Conservation (phyloP, 2,888 invertebrate genomes). For the Acanthococcus lagerstroemiae region DNA sequence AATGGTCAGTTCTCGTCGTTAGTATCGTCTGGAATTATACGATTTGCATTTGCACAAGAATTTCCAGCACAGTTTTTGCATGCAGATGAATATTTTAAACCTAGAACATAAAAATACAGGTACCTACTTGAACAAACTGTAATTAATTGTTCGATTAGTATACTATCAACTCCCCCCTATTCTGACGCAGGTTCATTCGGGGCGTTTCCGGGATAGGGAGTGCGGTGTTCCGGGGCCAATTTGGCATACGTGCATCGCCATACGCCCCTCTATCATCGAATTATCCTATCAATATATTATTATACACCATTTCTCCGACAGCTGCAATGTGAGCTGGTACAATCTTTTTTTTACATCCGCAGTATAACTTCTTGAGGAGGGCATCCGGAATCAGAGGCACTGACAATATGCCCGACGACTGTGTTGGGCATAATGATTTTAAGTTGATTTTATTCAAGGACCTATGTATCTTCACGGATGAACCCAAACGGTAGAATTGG, state of each 20-base stretch:
- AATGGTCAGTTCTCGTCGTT: no score
- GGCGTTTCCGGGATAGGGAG: no score
- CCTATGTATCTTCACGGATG: neutral
- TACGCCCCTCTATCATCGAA: no score
- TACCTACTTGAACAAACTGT: neutral
- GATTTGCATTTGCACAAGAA: neutral
- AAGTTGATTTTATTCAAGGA: neutral
- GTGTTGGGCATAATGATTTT: neutral
- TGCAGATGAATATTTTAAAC: neutral
- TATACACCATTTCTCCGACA: constrained; percentile 1
- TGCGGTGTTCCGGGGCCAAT: no score
- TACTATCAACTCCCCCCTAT: no score
- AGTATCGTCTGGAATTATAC: neutral
- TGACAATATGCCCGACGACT: neutral
- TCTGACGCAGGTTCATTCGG: no score
- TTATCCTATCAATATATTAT: neutral
- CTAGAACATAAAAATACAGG: neutral
- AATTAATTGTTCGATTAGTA: neutral
- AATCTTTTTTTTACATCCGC: neutral
- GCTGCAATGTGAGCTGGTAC: neutral
- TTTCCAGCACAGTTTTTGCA: neutral
- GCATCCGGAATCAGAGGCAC: neutral
- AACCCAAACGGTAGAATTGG: neutral
- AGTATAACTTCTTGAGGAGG: neutral
- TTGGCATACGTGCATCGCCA: no score